Conservation (phyloP, 2,888 invertebrate species). For the Leptogaster cylindrica region DNA sequence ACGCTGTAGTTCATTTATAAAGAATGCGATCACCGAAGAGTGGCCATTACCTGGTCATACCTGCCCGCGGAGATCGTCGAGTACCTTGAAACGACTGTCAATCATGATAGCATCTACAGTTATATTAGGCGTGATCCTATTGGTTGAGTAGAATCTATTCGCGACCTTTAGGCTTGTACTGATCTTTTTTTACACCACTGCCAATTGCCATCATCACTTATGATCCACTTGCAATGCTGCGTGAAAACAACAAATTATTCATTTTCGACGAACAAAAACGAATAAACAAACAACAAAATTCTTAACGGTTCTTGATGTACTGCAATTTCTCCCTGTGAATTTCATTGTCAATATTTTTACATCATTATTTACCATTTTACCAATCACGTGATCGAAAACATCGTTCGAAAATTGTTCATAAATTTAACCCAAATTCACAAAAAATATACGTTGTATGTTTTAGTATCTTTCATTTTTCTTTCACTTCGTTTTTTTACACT, state of each 20-base stretch:
- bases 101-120: slow-evolving; percentile 34
- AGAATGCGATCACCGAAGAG: slow-evolving; percentile 3
- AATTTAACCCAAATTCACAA: too few species aligned
- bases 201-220: background rate
- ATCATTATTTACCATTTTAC: background rate
- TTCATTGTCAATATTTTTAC: slow-evolving; percentile 40
- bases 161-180: background rate
- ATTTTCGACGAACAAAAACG: background rate
- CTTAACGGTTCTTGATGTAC: slow-evolving; percentile 36
- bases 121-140: slow-evolving; percentile 5
- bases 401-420: too few species aligned
- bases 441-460: too few species aligned
- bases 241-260: background rate
- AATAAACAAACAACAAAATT: slow-evolving; percentile 31
- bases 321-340: slow-evolving; percentile 36
- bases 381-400: too few species aligned
- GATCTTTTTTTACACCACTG: background rate
- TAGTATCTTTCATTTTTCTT: too few species aligned
- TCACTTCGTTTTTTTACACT: too few species aligned
- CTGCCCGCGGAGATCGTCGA: slow-evolving; percentile 6
- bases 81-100: slow-evolving; percentile 10
- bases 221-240: slow-evolving; percentile 10
- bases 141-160: slow-evolving; percentile 3
- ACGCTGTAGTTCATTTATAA: slow-evolving; percentile 14
- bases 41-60: background rate